Evolutionary conservation across 2,113 vertebrate genomes (phyloP).

Genomic region (Puffinus mauretanicus): DNA sequence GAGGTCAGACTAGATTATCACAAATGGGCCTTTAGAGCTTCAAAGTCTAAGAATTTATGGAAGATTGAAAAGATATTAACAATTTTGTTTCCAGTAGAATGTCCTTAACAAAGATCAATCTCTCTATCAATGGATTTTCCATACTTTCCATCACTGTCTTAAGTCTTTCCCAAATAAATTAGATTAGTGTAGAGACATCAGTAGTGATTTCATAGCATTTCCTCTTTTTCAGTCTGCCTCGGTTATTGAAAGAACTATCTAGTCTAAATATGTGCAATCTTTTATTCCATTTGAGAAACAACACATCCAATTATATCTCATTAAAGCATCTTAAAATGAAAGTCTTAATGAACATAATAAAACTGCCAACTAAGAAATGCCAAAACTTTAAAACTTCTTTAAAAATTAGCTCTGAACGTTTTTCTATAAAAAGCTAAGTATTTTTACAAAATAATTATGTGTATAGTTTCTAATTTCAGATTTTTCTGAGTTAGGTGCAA

Average conservation of each 20-base stretch:
- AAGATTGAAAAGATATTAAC: conserved; percentile 11
- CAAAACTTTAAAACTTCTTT: neutral
- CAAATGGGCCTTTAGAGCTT: neutral
- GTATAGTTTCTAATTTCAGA: neutral
- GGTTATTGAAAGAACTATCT: neutral
- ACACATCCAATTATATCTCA: neutral
- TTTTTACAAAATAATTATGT: neutral
- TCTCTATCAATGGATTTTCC: conserved; percentile 15
- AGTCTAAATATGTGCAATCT: neutral
- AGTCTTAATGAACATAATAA: neutral
- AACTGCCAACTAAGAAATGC: neutral
- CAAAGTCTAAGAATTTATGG: neutral
- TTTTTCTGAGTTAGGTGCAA: neutral
- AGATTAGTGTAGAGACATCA: neutral
- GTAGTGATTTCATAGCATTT: neutral
- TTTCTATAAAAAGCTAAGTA: neutral
- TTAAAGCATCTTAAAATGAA: neutral
- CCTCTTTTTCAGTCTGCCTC: neutral
- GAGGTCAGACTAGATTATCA: conserved; percentile 21
- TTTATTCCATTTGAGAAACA: neutral
- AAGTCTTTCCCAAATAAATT: conserved; percentile 2
- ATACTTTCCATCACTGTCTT: neutral
- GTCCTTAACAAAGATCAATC: conserved; percentile 21
- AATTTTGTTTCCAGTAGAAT: conserved; percentile 1
- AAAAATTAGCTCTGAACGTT: neutral